Conservation (phyloP, 2,797 vertebrate species). For the Crossoptilon crossoptilon region DNA sequence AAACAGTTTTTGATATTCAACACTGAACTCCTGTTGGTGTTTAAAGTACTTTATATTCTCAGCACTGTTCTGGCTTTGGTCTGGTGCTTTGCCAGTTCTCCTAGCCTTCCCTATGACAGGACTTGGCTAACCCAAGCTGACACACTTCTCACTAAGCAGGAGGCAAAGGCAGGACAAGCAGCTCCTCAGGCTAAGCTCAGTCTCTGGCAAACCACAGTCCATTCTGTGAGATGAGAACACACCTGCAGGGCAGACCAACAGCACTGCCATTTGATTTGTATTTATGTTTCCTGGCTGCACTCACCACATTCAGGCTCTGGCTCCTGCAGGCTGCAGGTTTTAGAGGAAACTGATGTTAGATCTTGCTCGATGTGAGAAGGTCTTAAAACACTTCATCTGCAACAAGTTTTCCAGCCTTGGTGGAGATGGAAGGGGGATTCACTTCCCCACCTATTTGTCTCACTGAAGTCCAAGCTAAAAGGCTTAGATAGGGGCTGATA, state of each 20-base stretch:
- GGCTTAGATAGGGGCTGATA: fast-evolving
- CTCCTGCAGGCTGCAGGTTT: not conserved
- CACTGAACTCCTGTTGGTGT: not conserved
- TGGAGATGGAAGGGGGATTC: not conserved
- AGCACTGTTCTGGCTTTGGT: not conserved
- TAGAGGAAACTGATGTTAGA: not conserved
- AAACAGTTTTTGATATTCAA: not conserved
- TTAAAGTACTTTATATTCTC: not conserved
- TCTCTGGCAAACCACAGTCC: not conserved
- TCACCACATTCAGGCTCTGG: not conserved
- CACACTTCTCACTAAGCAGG: not conserved
- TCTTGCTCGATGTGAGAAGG: not conserved
- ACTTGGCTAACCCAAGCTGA: not conserved
- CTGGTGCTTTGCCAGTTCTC: not conserved
- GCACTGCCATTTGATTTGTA: not conserved
- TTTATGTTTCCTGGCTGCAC: not conserved
- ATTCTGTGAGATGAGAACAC: not conserved
- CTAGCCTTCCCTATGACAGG: not conserved
- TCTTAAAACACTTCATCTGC: not conserved
- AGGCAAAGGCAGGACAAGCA: not conserved
- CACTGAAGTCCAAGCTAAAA: not conserved
- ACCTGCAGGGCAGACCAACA: not conserved
- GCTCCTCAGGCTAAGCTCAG: not conserved
- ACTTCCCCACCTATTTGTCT: fast-evolving
- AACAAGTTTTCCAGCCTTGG: not conserved